phyloP scores from a whole-genome alignment of 2,797 vertebrate genomes.

The Danio jaintianensis region DNA sequence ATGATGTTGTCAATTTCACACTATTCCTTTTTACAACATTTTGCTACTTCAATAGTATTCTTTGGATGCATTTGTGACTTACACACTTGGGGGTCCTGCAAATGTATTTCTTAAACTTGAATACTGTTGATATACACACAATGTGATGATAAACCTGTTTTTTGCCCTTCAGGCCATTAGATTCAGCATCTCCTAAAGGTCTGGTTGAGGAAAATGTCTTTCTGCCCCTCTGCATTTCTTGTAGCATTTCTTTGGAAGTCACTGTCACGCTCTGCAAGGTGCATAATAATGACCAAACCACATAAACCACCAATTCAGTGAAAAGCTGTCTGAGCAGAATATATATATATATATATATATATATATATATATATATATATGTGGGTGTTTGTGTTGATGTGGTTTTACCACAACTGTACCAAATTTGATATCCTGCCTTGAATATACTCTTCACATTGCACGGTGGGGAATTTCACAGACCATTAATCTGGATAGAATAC shows the following conservation, averaged over 20 bases:
- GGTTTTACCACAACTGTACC: neutral
- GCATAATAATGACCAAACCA: neutral
- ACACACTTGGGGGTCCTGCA: neutral
- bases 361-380: neutral
- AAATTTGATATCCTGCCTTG: constrained; percentile 20
- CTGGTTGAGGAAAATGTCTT: constrained; percentile 3
- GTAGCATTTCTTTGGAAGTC: constrained; percentile 19
- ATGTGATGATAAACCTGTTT: neutral
- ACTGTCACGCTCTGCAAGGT: neutral
- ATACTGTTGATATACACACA: neutral
- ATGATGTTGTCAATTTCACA: too few relatives aligned
- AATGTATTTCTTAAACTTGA: neutral
- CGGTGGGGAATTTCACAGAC: constrained; percentile 9
- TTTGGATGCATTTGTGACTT: neutral
- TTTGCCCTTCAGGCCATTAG: neutral
- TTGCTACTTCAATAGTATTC: neutral
- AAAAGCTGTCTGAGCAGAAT: constrained; percentile 16
- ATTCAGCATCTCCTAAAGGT: neutral
- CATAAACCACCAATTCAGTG: constrained; percentile 10
- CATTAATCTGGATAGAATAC: constrained; percentile 28
- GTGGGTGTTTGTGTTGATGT: constrained; percentile 1
- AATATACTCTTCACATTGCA: constrained; percentile 8
- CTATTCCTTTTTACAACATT: neutral
- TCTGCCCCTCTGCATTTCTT: constrained; percentile 6
- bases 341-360: too few relatives aligned